Evolutionary conservation across 2,797 vertebrate genomes (phyloP).

Genomic region (Podargus strigoides): DNA sequence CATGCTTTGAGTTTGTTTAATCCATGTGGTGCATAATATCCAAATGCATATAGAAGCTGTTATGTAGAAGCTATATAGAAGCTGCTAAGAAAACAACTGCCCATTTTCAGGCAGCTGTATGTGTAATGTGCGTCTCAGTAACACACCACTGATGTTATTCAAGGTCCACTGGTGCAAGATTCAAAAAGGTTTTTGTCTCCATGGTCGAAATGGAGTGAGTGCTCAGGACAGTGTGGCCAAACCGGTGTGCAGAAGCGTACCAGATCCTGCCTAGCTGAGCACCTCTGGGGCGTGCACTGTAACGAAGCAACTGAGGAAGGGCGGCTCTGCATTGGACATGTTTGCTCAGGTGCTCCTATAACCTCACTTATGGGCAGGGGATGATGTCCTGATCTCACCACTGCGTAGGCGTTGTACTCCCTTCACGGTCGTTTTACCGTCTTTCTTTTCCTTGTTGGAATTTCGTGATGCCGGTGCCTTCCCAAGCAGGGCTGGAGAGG

Average conservation of each 20-base stretch:
- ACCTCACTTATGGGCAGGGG: neutral
- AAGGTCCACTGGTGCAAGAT: slow-evolving; percentile 61
- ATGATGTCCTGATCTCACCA: neutral
- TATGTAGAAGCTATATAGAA: neutral
- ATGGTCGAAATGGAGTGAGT: slow-evolving; percentile 91
- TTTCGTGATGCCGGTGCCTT: neutral
- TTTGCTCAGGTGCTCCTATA: slow-evolving; percentile 76
- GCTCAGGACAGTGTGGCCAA: slow-evolving; percentile 85
- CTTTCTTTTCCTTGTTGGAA: neutral
- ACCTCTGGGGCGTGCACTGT: slow-evolving; percentile 74
- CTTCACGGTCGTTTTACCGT: neutral
- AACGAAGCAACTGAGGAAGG: slow-evolving; percentile 83
- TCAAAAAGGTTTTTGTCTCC: slow-evolving; percentile 78
- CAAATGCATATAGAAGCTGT: neutral
- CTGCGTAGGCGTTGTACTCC: accelerated
- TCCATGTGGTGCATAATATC: neutral
- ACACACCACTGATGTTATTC: neutral
- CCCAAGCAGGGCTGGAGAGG: neutral
- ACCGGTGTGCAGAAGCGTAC: slow-evolving; percentile 84
- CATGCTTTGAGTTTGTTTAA: neutral
- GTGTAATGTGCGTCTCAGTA: neutral
- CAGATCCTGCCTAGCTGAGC: slow-evolving; percentile 81
- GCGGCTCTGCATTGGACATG: slow-evolving; percentile 80
- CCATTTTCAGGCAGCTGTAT: accelerated
- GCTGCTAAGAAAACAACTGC: neutral